Base-by-base conservation (phyloP, 2,888 invertebrate species). In the Aradus depressus region DNA sequence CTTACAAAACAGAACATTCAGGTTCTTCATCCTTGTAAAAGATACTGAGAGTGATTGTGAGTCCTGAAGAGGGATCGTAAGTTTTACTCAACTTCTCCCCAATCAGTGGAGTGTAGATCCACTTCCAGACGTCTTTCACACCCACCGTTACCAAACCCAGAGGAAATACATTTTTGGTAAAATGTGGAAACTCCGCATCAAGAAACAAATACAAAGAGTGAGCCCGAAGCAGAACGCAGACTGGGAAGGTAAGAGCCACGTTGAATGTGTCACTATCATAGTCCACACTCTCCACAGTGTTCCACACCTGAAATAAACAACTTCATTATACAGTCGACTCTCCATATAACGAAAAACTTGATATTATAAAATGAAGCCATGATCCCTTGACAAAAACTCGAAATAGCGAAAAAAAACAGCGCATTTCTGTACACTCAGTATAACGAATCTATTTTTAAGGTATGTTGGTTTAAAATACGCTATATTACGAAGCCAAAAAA, bases 51-150 rank as follows among this genome's bases (percentile, higher is more conserved):
- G 79, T 78, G 54, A 83, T 66, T 6, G 76, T 70, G 55, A 83
- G 73, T 25, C 76, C 74, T 3, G 78, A 75, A 5, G 72, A 68
- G 5, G 74, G 71, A 59, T 80, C 75, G 56, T 78, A 72, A 12
- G 65, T 65, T 63, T 75, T 78, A 12, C 68, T 66, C 1, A 82
- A 67, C 41, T 67, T 63, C 12, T 68, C 53, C 14, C 79, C 76
- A 19, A 89, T 66, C 48, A 68, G 67, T 0, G 75, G 70, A 45
- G 80, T 79, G 47, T 80, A 72, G 10, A 79, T 73, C 72, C 81
- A 79, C 66, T 88, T 88, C 76, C 86, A 87, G 0, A 81, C 80
- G 64, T 88, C 86, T 64, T 90, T 91, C 1, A 84, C 64, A 0
- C 50, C 53, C 16, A 60, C 44, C 21, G 55, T 56, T 8, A 57